Base-by-base conservation (phyloP, 2,888 invertebrate genomes). In the Hirtodrosophila duncani region DNA sequence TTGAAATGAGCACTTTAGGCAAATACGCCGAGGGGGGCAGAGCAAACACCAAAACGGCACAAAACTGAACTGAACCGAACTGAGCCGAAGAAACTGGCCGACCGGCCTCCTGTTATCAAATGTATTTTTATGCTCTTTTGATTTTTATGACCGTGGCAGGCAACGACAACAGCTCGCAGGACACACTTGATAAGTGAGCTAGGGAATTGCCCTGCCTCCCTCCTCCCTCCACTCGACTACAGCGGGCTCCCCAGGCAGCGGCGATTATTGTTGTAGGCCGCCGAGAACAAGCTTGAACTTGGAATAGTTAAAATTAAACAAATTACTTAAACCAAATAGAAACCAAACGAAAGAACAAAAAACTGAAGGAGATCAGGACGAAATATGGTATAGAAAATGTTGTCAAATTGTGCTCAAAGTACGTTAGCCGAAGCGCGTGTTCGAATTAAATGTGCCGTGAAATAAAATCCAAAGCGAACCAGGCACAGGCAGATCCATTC, bases 121-220 rank as follows among this genome's bases (percentile, higher is more conserved):
- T 79, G 75, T 75, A 75, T 75, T 75, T 75, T 75, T 75, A 75
- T 75, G 75, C 75, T 75, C 75, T 75, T 75, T 75, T 75, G 80
- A 75, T 75, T 75, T 75, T 75, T 75, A 75, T 79, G 79, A 61
- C 67, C 67, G 31, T 45, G 56, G 53, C 72, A n/a, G 60, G 60
- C 57, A 60, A 49, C 36, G 57, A 30, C 44, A 49, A 38, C 60
- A 63, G 63, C 61, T 74, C 51, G 58, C 65, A 44, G 53, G 72
- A 57, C 66, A 57, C 66, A 75, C 60, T 75, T 71, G 60, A 77
- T 66, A 77, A 68, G 77, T 63, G 52, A 66, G 53, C 67, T 61
- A 36, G 50, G 63, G 63, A 63, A 69, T 50, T 50, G 50, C 18
- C 9, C 17, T 8, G 20, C n/a, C n/a, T n/a, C n/a, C n/a, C n/a